Percentiles rank a stretch among this genome's conserved stretches.
phyloP scores from a whole-genome alignment of 2,113 vertebrate species.

The Halcyon malimbica region DNA sequence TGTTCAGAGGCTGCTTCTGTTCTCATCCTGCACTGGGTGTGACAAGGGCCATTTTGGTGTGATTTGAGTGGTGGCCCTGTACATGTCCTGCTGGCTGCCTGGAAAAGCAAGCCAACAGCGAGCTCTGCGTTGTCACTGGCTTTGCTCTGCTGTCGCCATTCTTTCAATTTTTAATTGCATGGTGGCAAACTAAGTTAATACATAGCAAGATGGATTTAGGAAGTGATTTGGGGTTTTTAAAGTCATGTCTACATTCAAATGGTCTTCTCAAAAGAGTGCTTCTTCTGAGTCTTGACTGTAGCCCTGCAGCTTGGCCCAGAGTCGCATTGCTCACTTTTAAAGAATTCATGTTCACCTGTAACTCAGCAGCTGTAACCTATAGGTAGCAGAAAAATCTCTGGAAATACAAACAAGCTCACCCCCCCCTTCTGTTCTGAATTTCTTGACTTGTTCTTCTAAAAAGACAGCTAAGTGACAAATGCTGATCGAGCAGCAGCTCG shows the following conservation, averaged over 20 bases:
- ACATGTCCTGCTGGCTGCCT: background rate
- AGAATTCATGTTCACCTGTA: background rate
- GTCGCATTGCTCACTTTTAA: background rate
- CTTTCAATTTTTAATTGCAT: background rate
- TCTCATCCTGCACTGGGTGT: accelerated
- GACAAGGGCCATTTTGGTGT: background rate
- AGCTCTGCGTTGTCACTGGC: accelerated
- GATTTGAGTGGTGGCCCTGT: accelerated
- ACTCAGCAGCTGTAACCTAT: background rate
- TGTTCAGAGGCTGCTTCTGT: background rate
- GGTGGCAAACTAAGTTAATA: background rate
- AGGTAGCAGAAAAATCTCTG: background rate
- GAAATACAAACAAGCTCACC: background rate
- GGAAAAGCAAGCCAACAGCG: background rate
- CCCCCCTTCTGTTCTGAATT: background rate
- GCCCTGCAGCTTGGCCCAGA: accelerated
- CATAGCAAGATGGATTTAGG: background rate
- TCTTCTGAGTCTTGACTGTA: background rate
- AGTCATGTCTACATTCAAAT: background rate
- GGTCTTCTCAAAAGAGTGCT: background rate
- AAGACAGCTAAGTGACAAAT: background rate
- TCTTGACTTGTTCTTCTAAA: background rate
- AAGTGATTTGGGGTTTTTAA: background rate
- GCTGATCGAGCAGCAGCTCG: background rate
- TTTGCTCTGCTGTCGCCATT: background rate